Base-by-base conservation (phyloP, 1,140 invertebrate genomes). In the Trypoxylus dichotomus region DNA sequence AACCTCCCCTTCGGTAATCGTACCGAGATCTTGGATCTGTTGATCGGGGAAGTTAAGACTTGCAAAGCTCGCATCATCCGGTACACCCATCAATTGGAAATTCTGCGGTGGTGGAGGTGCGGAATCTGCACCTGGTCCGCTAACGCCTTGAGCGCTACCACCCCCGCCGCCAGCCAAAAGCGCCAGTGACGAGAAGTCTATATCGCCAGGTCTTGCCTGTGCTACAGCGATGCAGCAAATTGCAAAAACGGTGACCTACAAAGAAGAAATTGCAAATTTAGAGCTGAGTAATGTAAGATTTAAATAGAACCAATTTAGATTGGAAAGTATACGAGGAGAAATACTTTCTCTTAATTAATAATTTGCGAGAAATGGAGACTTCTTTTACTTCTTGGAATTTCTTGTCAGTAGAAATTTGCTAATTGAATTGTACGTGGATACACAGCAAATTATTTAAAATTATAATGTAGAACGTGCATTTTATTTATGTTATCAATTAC, bases 11-110 rank as follows among this genome's bases (percentile, higher is more conserved):
- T 84, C 78, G 42, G 80, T 79, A 27, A 78, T 80, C 24, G 80
- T 79, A 1, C 83, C 83, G 19, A 84, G 76, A 42, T 84, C 80
- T 5, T 84, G 71, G 32, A 84, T 76, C 37, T 83, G 79, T 63
- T 79, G 81, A 68, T 84, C 77, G 10, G 83, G 83, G 63, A 82
- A 84, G n/a, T 75, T 63, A 27, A 84, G 76, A 68, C 79, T 78
- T 42, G 79, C 76, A 60, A 78, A 84, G 27, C 76, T 77, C 27
- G 74, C 73, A 7, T 80, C 58, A 76, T 84, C 82, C 37, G 83
- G 83, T 15, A 83, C 78, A 60, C 80, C 82, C 76, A 82, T 78
- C 7, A 84, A 29, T 75, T 75, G 74, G 21, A 47, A 75, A 32
- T 75, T 75, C 32, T n/a, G 10, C 19, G 74, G 41, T 25, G 41